These are phyloP conservation scores for Takifugu rubripes DNA, from an alignment of 2,797 vertebrate genomes.

Conservation along the genomic window DNA sequence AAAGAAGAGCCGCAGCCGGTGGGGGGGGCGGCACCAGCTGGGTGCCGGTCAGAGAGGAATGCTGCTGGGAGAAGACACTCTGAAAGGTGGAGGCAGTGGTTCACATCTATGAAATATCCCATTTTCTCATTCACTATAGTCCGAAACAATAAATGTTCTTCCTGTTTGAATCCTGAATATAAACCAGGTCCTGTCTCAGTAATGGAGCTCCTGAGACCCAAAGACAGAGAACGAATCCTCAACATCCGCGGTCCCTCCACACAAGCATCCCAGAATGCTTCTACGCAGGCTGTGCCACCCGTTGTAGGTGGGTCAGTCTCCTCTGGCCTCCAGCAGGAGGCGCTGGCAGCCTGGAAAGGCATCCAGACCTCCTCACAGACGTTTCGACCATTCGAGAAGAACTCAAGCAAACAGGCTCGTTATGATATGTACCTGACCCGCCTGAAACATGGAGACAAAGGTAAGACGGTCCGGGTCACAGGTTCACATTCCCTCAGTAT, in stretches of 20 bases:
- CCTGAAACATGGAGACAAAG: slow-evolving; percentile 81
- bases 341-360: slow-evolving; percentile 56
- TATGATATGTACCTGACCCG: slow-evolving; percentile 84
- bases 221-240: slow-evolving; percentile 83
- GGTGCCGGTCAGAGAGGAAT: slow-evolving; percentile 80
- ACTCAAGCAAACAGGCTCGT: slow-evolving; percentile 87
- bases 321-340: slow-evolving; percentile 20
- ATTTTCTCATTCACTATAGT: no score
- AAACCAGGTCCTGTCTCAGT: slow-evolving; percentile 83
- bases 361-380: slow-evolving; percentile 67
- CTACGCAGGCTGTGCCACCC: not conserved
- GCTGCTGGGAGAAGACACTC: slow-evolving; percentile 79
- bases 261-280: not conserved
- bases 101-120: not conserved
- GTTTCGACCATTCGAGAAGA: slow-evolving; percentile 87
- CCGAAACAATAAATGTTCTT: not conserved
- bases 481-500: no score
- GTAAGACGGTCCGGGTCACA: slow-evolving; percentile 54
- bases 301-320: accelerated
- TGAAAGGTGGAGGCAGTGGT: slow-evolving; percentile 72
- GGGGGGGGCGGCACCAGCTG: slow-evolving; percentile 82
- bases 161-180: not conserved
- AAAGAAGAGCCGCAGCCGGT: slow-evolving; percentile 56
- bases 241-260: slow-evolving; percentile 69
- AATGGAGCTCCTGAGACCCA: slow-evolving; percentile 85